Percentiles rank a stretch among this genome's conserved stretches.
Evolutionary conservation across 1,140 invertebrate species (phyloP).

Genomic region (Pemphigus obesinymphae): DNA sequence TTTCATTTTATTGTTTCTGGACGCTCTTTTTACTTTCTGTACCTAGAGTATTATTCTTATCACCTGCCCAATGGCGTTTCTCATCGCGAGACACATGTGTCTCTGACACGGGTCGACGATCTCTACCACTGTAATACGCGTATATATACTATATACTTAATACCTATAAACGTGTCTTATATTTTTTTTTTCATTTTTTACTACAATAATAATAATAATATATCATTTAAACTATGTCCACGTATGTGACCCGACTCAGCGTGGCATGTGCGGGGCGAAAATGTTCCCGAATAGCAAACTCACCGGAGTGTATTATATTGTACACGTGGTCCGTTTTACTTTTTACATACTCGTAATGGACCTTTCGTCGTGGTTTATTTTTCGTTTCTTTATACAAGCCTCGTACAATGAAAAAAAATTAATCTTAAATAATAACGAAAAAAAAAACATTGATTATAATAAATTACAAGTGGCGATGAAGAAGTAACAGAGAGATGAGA

Average conservation of each 20-base stretch:
- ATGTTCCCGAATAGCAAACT: neutral
- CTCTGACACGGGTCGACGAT: neutral
- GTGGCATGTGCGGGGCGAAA: neutral
- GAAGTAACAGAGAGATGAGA: too few relatives aligned
- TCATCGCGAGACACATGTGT: neutral
- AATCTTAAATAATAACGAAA: too few relatives aligned
- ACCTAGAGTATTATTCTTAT: neutral
- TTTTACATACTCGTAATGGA: neutral
- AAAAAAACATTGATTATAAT: too few relatives aligned
- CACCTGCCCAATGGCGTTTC: neutral
- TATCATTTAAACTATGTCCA: neutral
- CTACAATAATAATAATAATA: too few relatives aligned
- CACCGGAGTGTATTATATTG: neutral
- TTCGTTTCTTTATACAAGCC: neutral
- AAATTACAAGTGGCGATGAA: too few relatives aligned
- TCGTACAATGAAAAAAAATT: too few relatives aligned
- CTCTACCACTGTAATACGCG: neutral
- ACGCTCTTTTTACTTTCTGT: neutral
- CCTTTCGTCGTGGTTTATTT: neutral
- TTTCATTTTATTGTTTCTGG: neutral
- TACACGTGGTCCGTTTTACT: neutral
- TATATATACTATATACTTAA: neutral
- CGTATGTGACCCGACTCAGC: neutral
- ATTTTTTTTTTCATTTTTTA: too few relatives aligned
- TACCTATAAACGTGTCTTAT: neutral